Percentiles rank a stretch among this genome's conserved stretches.
Conservation (phyloP, 2,113 vertebrate genomes). For the Corydoras sp. region DNA sequence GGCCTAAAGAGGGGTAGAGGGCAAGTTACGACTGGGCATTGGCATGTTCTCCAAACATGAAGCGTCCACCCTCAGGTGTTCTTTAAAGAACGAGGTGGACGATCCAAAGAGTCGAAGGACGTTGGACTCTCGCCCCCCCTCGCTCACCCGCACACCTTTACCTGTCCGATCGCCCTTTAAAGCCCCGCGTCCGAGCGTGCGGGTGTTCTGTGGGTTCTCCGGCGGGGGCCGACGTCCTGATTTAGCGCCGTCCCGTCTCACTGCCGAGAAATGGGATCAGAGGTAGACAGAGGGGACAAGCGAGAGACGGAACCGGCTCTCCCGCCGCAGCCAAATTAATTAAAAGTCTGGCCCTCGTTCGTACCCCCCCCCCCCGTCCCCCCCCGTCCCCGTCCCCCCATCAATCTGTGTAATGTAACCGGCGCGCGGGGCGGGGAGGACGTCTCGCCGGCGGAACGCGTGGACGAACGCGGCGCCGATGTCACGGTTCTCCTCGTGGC, state of each 20-base stretch:
- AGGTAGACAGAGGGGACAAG: neutral
- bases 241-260: conserved; percentile 26
- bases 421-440: no score
- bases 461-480: no score
- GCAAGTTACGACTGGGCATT: no score
- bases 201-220: neutral
- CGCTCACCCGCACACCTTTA: conserved; percentile 3
- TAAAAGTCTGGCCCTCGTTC: conserved; percentile 32
- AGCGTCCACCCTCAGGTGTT: neutral
- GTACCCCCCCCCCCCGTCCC: no score
- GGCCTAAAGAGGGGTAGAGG: no score
- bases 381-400: no score
- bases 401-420: no score
- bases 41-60: neutral
- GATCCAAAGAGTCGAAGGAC: no score
- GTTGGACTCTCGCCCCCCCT: neutral
- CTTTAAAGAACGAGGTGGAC: no score
- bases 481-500: no score
- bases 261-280: neutral
- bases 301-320: conserved; percentile 33
- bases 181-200: neutral
- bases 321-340: conserved; percentile 39
- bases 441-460: no score
- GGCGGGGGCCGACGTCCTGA: conserved; percentile 15
- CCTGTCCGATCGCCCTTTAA: conserved; percentile 22